Evolutionary conservation across 2,797 vertebrate species (phyloP), one percentile per base, ranked within the genome.

Genomic region (Echiichthys vipera): DNA sequence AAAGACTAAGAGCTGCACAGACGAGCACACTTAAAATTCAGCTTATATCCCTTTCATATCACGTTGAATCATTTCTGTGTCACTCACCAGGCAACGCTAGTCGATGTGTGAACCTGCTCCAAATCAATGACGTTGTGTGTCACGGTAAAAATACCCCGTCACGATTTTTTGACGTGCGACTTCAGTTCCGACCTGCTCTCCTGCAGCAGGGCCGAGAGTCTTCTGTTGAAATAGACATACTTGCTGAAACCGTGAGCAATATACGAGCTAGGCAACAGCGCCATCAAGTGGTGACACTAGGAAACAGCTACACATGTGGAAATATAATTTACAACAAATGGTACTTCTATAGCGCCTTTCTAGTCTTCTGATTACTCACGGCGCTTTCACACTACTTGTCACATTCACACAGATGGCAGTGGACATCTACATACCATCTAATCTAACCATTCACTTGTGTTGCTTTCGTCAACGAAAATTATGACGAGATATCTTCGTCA

Each of bases 81-180:
- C 4, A 25, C 15, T 43, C 10, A 17, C 88, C 87, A 20, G 67
- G 65, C 36, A 62, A 20, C 1, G 43, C 53, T 64, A 30, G 65
- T 29, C 24, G 29, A 4, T 50, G 11, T 20, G 18, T 47, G 3
- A 8, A 45, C 17, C 51, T 18, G 57, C 61, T 80, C 47, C 74
- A 65, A 64, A 29, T 36, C 53, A 24, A 74, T 81, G 70, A 83
- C 71, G 73, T 58, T 17, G 27, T 18, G 91, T 78, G 91, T 89
- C 36, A 86, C 91, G 0, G 25, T 55, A 7, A 82, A 85, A 74
- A 27, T 2, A 27, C n/a, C 37, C 63, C 79, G 79, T n/a, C 46
- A 0, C 2, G 7, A 10, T 7, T 11, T 4, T 14, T 25, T 3
- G 12, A n/a, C 2, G 2, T 1, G 9, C 7, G 15, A 17, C 9